phyloP scores from a whole-genome alignment of 2,888 invertebrate species.

The Watsonalla cultraria region DNA sequence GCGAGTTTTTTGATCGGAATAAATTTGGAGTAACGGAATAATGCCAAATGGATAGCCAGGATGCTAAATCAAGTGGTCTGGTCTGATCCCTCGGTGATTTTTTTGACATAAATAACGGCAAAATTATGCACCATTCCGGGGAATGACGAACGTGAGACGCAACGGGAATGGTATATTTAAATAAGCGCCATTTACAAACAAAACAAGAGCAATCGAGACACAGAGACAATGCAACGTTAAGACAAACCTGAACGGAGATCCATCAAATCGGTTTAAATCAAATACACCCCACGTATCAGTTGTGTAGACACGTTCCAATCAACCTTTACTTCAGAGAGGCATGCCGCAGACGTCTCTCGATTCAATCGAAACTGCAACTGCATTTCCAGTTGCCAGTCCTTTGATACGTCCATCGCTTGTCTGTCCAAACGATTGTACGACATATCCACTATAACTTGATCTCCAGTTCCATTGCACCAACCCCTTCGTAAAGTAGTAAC shows the following conservation, averaged over 20 bases:
- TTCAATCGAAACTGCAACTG: slow-evolving; percentile 75
- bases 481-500: slow-evolving; percentile 13
- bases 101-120: not conserved
- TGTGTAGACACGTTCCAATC: slow-evolving; percentile 70
- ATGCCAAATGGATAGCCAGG: not conserved
- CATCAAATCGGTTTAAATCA: slow-evolving; percentile 26
- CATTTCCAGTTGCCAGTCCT: slow-evolving; percentile 70
- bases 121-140: not conserved
- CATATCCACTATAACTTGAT: slow-evolving; percentile 44
- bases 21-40: too few species aligned
- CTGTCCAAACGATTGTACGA: slow-evolving; percentile 71
- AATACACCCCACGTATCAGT: slow-evolving; percentile 56
- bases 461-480: slow-evolving; percentile 31
- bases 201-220: not conserved
- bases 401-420: slow-evolving; percentile 77
- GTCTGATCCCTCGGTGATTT: not conserved
- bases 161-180: not conserved
- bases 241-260: slow-evolving; percentile 23
- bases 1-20: too few species aligned
- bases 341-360: slow-evolving; percentile 70
- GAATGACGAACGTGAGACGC: not conserved
- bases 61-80: not conserved
- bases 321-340: slow-evolving; percentile 63
- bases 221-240: slow-evolving; percentile 1
- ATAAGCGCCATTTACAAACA: not conserved